Conservation (phyloP, 2,797 vertebrate genomes). For the Myiothlypis chrysogaster region DNA sequence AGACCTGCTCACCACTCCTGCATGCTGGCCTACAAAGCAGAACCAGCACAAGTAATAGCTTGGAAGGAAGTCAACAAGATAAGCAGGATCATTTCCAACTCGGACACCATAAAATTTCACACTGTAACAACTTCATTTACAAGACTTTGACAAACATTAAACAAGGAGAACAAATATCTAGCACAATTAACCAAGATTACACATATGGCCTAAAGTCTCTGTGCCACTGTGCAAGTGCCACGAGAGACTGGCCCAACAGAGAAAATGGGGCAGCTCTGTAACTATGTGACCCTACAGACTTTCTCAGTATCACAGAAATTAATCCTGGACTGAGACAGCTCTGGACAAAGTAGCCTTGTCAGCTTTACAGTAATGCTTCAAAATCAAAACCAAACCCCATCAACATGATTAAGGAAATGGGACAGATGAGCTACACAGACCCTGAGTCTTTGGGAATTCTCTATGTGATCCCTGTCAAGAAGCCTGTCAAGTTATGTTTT, state of each 20-base stretch:
- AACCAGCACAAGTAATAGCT: background rate
- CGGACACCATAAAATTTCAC: background rate
- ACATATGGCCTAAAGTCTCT: background rate
- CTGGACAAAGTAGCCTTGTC: background rate
- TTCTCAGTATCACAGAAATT: background rate
- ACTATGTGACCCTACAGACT: background rate
- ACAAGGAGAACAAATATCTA: background rate
- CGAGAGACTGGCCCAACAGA: background rate
- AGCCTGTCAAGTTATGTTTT: background rate
- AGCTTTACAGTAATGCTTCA: background rate
- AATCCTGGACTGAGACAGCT: background rate
- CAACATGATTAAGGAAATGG: conserved; percentile 7
- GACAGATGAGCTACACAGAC: conserved; percentile 1
- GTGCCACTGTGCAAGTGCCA: background rate
- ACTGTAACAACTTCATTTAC: background rate
- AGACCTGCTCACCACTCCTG: background rate
- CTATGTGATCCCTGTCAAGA: background rate
- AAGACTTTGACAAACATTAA: conserved; percentile 1
- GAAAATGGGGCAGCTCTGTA: background rate
- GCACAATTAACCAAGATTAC: background rate
- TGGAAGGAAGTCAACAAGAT: background rate
- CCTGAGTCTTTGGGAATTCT: background rate
- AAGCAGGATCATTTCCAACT: background rate
- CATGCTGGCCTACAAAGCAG: background rate
- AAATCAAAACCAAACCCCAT: background rate